phyloP scores from a whole-genome alignment of 37 sponge, comb jelly and placozoan species.

The Halichondria panicea region DNA sequence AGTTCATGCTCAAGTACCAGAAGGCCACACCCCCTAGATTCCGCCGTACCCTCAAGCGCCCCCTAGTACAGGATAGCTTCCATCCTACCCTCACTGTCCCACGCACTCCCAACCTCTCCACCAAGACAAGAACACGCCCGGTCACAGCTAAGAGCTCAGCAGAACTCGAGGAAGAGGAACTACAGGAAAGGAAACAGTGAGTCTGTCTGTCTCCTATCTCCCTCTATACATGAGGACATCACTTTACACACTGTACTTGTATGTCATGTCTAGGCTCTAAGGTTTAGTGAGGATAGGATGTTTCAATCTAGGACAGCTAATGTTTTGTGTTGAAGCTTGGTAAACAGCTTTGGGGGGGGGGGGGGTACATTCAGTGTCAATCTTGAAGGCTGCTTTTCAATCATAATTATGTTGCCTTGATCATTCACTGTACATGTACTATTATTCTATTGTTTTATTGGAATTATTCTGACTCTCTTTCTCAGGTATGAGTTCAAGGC shows the following conservation, averaged over 20 bases:
- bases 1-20: slow-evolving; percentile 53
- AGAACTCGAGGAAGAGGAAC: slow-evolving; percentile 67
- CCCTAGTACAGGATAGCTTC: too few species aligned
- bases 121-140: slow-evolving; percentile 46
- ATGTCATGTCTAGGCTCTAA: not conserved
- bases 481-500: slow-evolving; percentile 76
- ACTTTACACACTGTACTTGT: not conserved
- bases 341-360: not conserved
- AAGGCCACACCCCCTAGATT: slow-evolving; percentile 68
- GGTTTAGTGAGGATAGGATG: not conserved
- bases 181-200: slow-evolving; percentile 53
- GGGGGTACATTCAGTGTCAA: not conserved
- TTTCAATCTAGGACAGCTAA: not conserved
- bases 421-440: not conserved
- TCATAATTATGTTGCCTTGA: not conserved
- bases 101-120: slow-evolving; percentile 57
- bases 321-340: not conserved
- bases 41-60: slow-evolving; percentile 6
- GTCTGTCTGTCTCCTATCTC: too few species aligned
- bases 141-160: slow-evolving; percentile 25
- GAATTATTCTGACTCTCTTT: not conserved
- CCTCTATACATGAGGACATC: too few species aligned
- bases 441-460: not conserved
- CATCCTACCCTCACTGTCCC: slow-evolving; percentile 50
- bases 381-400: not conserved